Conservation (phyloP, 2,113 vertebrate genomes). For the Rhadina sibilatrix region DNA sequence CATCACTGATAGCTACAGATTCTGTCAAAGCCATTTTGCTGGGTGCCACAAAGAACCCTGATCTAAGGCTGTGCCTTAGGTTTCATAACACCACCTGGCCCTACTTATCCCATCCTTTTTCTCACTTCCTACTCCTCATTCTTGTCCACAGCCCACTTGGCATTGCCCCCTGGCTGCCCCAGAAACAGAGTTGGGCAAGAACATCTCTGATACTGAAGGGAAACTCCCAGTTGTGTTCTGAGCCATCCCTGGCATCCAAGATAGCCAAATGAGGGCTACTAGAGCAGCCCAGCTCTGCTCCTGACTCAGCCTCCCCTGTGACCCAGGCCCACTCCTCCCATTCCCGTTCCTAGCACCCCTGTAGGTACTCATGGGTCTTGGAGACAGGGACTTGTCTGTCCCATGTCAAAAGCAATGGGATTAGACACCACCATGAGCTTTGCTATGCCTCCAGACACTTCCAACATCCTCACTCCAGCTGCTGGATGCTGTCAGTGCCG, state of each 20-base stretch:
- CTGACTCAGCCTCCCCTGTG: not conserved
- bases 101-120: not conserved
- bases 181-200: not conserved
- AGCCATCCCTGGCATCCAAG: not conserved
- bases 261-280: not conserved
- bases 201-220: not conserved
- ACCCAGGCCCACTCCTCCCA: not conserved
- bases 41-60: not conserved
- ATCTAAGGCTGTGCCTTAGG: not conserved
- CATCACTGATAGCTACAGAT: not conserved
- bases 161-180: not conserved
- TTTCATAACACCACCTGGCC: not conserved
- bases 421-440: not conserved
- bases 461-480: not conserved
- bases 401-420: not conserved
- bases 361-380: not conserved
- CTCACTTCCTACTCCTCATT: not conserved
- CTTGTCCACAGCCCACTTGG: not conserved
- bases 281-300: not conserved
- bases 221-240: not conserved
- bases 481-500: rapidly evolving
- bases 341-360: not conserved
- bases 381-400: not conserved
- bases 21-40: not conserved
- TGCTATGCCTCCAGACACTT: not conserved